Conservation (phyloP, 2,797 vertebrate species). For the Oreochromis mossambicus region DNA sequence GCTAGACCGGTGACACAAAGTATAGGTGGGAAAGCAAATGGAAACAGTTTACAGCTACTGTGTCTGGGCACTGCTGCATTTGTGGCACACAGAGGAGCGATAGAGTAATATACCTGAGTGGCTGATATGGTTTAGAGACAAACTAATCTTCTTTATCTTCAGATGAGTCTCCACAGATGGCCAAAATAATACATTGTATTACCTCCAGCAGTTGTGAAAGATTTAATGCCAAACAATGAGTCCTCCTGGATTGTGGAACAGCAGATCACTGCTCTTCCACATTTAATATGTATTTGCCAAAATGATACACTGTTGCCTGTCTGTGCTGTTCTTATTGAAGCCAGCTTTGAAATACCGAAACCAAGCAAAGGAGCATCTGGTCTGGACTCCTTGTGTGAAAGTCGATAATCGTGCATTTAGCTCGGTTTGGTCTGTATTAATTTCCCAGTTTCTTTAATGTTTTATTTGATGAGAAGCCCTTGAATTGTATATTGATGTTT, state of each 20-base stretch:
- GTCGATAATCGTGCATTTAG: background rate
- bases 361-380: background rate
- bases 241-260: background rate
- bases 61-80: background rate
- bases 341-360: background rate
- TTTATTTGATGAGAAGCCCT: slow-evolving; percentile 7
- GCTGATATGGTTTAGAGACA: slow-evolving; percentile 1
- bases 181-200: background rate
- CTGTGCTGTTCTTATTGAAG: background rate
- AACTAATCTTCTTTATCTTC: background rate
- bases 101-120: slow-evolving; percentile 1
- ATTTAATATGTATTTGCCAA: background rate
- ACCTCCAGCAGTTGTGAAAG: background rate
- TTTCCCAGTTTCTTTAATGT: background rate
- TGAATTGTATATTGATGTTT: slow-evolving; percentile 10
- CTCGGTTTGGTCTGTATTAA: background rate
- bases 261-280: background rate
- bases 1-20: background rate
- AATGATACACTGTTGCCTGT: background rate
- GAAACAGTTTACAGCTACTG: background rate
- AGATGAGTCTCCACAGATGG: slow-evolving; percentile 12
- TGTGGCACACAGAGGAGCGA: background rate
- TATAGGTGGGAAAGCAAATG: background rate
- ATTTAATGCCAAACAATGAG: slow-evolving; percentile 11
- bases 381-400: background rate